Base-by-base conservation (phyloP, 2,797 vertebrate genomes). In the Diplodus puntazzo region DNA sequence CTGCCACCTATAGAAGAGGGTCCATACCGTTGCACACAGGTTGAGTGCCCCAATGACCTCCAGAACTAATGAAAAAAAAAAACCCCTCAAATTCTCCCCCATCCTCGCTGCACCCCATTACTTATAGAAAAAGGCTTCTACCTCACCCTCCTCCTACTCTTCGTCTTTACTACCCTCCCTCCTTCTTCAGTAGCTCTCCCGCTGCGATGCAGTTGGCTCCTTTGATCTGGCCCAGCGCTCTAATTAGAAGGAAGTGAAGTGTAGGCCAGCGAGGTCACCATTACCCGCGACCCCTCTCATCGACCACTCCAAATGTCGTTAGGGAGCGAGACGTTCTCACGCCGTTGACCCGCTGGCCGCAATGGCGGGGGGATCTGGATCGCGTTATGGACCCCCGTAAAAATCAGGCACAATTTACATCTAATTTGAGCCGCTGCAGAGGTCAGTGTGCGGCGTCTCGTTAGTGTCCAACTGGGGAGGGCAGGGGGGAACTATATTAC, bases 191-290 rank as follows among this genome's bases (percentile, higher is more conserved):
- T 95, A 96, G 97, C 96, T 95, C 96, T 96, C 97, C 97, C 88
- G 96, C 96, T 95, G 97, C 94, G 96, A 94, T 94, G 95, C 94
- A 90, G 95, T 96, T 96, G 93, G 94, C 89, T 92, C 92, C 96
- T 96, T 99, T 99, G 97, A 99, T 98, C 97, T 97, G 90, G 90
- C 93, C 92, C 96, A 95, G 95, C 87, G 92, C 95, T 96, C 96
- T 99, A 99, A 99, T 99, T 99, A 98, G 98, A 97, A 97, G 96
- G 97, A 98, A 98, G 97, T 96, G 95, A 96, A 98, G 97, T 97
- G 96, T 96, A 96, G 97, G 96, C 95, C 96, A 95, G 96, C 94
- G 95, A 96, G 96, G 96, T 96, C 97, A 96, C 97, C 96, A 97
- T 97, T 96, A 95, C 95, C 89, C 83, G 52, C 92, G 94, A 95